Base-by-base conservation (phyloP, 2,888 invertebrate genomes). In the Troides oblongomaculatus region DNA sequence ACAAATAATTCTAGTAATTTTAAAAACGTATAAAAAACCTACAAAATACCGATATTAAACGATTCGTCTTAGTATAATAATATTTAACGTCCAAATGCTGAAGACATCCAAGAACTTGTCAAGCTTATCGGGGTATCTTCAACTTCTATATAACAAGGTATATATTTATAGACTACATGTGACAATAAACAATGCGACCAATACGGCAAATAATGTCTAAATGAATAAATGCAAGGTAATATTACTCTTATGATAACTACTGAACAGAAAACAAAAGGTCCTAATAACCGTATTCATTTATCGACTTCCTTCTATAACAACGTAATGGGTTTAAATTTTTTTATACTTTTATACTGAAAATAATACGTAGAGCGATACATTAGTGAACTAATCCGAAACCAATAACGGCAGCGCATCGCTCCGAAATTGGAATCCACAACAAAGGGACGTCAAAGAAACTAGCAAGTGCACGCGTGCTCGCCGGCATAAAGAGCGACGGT, bases 381-480 rank as follows among this genome's bases (percentile, higher is more conserved):
- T 78, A 69, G 60, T 59, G 64, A 70, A 71, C 74, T 75, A 75
- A 75, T 76, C 75, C 73, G 72, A 77, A 77, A 76, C 75, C 78
- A 74, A 79, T 79, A 77, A 74, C 74, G 66, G 57, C 64, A 61
- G 71, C 68, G 81, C 78, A 81, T 78, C 78, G 81, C 82, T 81
- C 82, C 86, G 81, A 91, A 90, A 90, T 90, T 90, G 90, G 86
- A 90, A 89, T 88, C 84, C 84, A 83, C 88, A 81, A 82, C 82
- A 91, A 91, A 90, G 90, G 86, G 84, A 88, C 85, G 85, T 86
- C 89, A 90, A 91, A 91, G 92, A 92, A 91, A 90, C 84, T 86
- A 86, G 87, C 88, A 88, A 90, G 90, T 88, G 88, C 86, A 91
- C 90, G 92, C 91, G 89, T 89, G 86, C 87, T 85, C 84, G 87